Evolutionary conservation across 2,797 vertebrate species (phyloP).

Genomic region (Macroramphosus scolopax): DNA sequence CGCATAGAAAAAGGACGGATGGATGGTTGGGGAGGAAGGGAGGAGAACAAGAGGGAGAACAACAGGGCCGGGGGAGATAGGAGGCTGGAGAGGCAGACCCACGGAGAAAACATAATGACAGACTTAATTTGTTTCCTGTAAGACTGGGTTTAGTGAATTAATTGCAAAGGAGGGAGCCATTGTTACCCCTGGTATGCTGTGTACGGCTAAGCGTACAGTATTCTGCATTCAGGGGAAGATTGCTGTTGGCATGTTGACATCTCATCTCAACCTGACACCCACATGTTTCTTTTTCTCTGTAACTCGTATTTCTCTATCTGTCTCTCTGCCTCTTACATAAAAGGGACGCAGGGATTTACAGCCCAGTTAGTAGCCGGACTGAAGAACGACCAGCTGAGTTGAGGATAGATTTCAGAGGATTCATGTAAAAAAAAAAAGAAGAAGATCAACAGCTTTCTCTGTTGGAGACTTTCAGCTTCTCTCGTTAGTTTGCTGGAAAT

Average conservation of each 20-base stretch:
- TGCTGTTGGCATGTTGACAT: conserved; percentile 73
- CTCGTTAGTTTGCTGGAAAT: conserved; percentile 18
- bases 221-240: conserved; percentile 58
- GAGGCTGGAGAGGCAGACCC: conserved; percentile 7
- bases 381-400: conserved; percentile 35
- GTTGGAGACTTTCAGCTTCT: conserved; percentile 12
- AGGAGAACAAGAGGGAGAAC: conserved; percentile 11
- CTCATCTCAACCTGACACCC: conserved; percentile 75
- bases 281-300: conserved; percentile 61
- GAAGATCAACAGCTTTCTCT: not conserved
- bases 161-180: conserved; percentile 40
- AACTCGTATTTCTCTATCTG: conserved; percentile 38
- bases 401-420: conserved; percentile 37
- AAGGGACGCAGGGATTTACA: conserved; percentile 55
- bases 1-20: conserved; percentile 39
- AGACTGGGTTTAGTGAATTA: conserved; percentile 46
- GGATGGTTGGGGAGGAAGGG: conserved; percentile 12
- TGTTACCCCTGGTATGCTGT: conserved; percentile 31
- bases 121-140: conserved; percentile 43
- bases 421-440: no score
- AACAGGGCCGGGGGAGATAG: conserved; percentile 24
- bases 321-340: conserved; percentile 69
- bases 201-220: conserved; percentile 48
- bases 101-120: conserved; percentile 28
- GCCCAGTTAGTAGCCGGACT: conserved; percentile 39